Evolutionary conservation across 2,888 invertebrate genomes (phyloP), one percentile per base, ranked within the genome.

Genomic region (Drosophila eohydei): DNA sequence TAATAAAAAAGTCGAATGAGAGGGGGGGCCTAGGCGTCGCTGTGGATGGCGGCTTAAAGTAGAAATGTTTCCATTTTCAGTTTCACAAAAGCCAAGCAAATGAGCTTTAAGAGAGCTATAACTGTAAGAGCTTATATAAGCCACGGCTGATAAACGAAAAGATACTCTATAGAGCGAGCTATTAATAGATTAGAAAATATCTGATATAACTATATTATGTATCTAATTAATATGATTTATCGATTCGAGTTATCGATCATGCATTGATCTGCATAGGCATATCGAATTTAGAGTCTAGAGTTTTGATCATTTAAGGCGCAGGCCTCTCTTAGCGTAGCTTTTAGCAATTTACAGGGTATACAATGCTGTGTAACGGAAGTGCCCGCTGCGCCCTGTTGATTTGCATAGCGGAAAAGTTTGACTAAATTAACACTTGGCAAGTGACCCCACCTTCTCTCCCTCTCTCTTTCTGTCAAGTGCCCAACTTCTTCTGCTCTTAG

Each of bases 321-420:
- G 21, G 21, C 21, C 21, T 28, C 14, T 8, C 28, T 28, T 28
- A 28, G 28, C 16, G 11, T 1, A 12, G 2, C 21, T 11, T 3
- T 11, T 50, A 5, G 34, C 26, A 28, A 21, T 8, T 54, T 54
- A 40, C 12, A 40, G 54, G 54, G 54, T 54, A 54, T 40, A 4
- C 11, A 16, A 9, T 28, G n/a, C 54, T 30, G 30, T 21, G 2
- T 63, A 52, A 56, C 68, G 83, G 87, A 86, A 88, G 87, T 80
- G 40, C 44, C 57, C 32, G 76, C 63, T 70, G 44, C 36, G 55
- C 36, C 43, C 32, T 28, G 14, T 36, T 65, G 66, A 86, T 88
- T 86, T 88, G 81, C 81, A 83, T 88, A 86, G 69, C 72, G 64
- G 59, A 82, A 81, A 81, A 67, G 41, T 36, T 57, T 58, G 61